Percentiles rank a stretch among this genome's conserved stretches.
These are phyloP conservation scores for Diabrotica virgifera DNA, from an alignment of 1,140 invertebrate genomes.

Conservation along the genomic window DNA sequence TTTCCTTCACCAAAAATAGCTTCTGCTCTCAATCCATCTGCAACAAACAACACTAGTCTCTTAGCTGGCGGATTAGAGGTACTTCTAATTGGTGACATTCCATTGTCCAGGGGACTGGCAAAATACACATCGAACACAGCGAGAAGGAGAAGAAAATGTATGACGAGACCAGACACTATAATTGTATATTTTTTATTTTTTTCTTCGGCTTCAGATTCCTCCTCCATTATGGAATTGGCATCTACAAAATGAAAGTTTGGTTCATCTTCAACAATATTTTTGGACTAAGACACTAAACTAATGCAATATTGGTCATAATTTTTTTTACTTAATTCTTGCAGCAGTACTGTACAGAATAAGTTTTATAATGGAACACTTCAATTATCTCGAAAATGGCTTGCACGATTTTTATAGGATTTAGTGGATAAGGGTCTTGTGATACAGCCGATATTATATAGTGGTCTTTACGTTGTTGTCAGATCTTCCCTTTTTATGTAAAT, in stretches of 20 bases:
- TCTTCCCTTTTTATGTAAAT: no score
- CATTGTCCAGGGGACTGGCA: conserved; percentile 60
- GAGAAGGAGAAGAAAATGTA: conserved; percentile 57
- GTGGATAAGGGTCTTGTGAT: no score
- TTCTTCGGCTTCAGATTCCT: conserved; percentile 5
- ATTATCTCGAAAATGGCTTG: no score
- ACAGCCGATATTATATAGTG: no score
- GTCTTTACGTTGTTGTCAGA: no score
- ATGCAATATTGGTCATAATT: no score
- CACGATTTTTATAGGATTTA: no score
- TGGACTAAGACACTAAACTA: no score
- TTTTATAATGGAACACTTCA: no score
- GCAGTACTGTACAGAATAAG: no score
- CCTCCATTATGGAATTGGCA: conserved; percentile 8
- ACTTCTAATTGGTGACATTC: conserved; percentile 50
- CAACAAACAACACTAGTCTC: conserved; percentile 79
- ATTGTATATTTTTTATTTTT: conserved; percentile 29
- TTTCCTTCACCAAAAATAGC: conserved; percentile 60
- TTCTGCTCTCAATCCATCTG: conserved; percentile 86
- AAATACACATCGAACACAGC: conserved; percentile 67
- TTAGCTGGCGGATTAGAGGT: conserved; percentile 60
- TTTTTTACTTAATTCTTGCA: no score
- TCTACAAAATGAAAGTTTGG: conserved; percentile 9
- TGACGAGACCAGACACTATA: conserved; percentile 32
- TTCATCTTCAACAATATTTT: not conserved